Evolutionary conservation across 1,140 invertebrate species (phyloP).

Genomic region (Anoplolepis gracilipes): DNA sequence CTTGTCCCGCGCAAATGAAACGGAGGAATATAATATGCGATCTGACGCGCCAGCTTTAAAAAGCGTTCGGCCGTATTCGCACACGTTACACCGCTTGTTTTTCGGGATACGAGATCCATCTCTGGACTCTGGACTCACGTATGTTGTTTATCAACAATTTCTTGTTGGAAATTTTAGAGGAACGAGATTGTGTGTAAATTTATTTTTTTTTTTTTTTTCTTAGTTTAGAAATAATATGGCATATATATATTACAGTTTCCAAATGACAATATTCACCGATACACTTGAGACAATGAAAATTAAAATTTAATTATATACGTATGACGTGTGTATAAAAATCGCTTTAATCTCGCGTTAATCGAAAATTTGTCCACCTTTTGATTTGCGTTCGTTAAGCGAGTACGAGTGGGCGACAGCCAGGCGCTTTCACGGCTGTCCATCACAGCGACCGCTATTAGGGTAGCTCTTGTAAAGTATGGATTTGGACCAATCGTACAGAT

Average conservation of each 20-base stretch:
- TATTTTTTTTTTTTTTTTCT: neutral
- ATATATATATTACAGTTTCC: neutral
- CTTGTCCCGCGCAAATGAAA: slow-evolving; percentile 77
- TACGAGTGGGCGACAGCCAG: slow-evolving; percentile 40
- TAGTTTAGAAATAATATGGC: neutral
- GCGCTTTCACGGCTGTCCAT: slow-evolving; percentile 62
- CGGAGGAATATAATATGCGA: slow-evolving; percentile 78
- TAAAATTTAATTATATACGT: slow-evolving; percentile 1
- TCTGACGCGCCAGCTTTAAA: slow-evolving; percentile 69
- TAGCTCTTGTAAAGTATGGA: slow-evolving; percentile 75
- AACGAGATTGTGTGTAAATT: neutral
- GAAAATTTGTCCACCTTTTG: slow-evolving; percentile 49
- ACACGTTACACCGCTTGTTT: slow-evolving; percentile 34
- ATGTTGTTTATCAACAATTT: neutral
- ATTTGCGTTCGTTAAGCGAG: slow-evolving; percentile 50
- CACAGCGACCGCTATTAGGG: slow-evolving; percentile 45
- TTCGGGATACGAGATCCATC: neutral
- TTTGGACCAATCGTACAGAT: slow-evolving; percentile 63
- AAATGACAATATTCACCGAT: neutral
- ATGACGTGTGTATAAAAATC: slow-evolving; percentile 6
- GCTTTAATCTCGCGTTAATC: slow-evolving; percentile 25
- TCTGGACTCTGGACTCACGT: neutral
- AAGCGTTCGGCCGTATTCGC: slow-evolving; percentile 21
- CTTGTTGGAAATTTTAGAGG: neutral
- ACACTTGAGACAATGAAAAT: neutral